Evolutionary conservation across 2,113 vertebrate genomes (phyloP), one percentile per base, ranked within the genome.

Genomic region (Ondatra zibethicus): DNA sequence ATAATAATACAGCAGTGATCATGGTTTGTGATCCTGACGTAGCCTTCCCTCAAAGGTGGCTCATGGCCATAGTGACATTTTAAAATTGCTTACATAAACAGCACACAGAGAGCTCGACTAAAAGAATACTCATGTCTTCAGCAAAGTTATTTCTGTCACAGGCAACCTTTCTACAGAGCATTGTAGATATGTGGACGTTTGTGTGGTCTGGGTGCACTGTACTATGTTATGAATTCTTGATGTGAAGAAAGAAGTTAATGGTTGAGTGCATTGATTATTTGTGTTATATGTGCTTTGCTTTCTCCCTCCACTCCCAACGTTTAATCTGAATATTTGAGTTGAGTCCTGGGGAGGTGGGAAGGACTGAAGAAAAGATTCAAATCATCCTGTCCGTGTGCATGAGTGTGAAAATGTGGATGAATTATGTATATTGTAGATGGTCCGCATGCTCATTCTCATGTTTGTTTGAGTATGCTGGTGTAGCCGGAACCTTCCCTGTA

Each of bases 11-110:
- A 78, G 39, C 81, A 73, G 72, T 78, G 85, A 73, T 91, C 47
- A 3, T 89, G 78, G 89, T 84, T 95, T 89, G 12, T 78, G 29
- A 89, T 97, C 97, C 97, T 94, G 86, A 73, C 61, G 58, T 39
- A 86, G 61, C 11, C 31, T 45, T 92, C 94, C 92, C 39, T 81
- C n/a, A 87, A 82, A 90, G 61, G 17, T 77, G 81, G 31, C 52
- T 65, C 61, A 63, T 68, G 73, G 27, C 55, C 87, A 65, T n/a
- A 70, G 42, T 85, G 70, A 65, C 93, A 88, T 78, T 97, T 98
- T 94, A 58, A 86, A 86, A 87, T 91, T 68, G 47, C 55, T 84
- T 96, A 36, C 27, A 94, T 89, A 93, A 92, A 84, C n/a, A 29
- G 45, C 58, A 91, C 17, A 61, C 21, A 78, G 85, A 95, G 81